Evolutionary conservation across 1,140 invertebrate genomes (phyloP).

Genomic region (Oscheius sp.): DNA sequence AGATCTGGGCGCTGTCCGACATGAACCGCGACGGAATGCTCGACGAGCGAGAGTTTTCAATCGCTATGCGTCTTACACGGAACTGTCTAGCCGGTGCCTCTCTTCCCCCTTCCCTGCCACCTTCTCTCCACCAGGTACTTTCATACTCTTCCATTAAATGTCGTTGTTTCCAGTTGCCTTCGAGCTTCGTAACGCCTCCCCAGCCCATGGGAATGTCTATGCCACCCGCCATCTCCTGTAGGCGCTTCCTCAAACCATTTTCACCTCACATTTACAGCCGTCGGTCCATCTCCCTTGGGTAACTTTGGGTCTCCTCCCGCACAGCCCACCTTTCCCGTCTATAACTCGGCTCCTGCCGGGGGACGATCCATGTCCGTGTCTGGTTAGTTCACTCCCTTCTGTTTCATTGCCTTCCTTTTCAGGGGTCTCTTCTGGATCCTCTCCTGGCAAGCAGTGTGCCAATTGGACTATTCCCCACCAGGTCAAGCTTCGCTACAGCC

Average conservation of each 20-base stretch:
- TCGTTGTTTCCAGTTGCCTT: neutral
- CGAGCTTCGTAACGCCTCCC: neutral
- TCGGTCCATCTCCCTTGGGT: neutral
- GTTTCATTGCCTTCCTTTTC: neutral
- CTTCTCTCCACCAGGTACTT: constrained; percentile 60
- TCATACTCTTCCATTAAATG: neutral
- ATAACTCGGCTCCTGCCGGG: neutral
- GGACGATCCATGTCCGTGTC: constrained; percentile 9
- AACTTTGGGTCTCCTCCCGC: neutral
- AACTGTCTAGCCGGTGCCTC: constrained; percentile 86
- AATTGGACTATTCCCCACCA: constrained; percentile 83
- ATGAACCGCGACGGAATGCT: constrained; percentile 93
- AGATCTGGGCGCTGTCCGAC: constrained; percentile 80
- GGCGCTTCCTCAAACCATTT: neutral
- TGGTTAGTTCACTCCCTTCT: neutral
- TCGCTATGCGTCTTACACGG: constrained; percentile 94
- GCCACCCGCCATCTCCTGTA: neutral
- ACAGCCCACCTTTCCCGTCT: neutral
- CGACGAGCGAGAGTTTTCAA: constrained; percentile 92
- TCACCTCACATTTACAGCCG: neutral
- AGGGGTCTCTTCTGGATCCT: neutral
- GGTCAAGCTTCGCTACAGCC: constrained; percentile 87
- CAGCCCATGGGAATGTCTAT: neutral
- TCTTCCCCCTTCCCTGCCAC: constrained; percentile 80
- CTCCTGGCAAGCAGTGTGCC: constrained; percentile 28